Evolutionary conservation across 2,113 vertebrate species (phyloP), one percentile per base, ranked within the genome.

Genomic region (Thamnophis sirtalis): DNA sequence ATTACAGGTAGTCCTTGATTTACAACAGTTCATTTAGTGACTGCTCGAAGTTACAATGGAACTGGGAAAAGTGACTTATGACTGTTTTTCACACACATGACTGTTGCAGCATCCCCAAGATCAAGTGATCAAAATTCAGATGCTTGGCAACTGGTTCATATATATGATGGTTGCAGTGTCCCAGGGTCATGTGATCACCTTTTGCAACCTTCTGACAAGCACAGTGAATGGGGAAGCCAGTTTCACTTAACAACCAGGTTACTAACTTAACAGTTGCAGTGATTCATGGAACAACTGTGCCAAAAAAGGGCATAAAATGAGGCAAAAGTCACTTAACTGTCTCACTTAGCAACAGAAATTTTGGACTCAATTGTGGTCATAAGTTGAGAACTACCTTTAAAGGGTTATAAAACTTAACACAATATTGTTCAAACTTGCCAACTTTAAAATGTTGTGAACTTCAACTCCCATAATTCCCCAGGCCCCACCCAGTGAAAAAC

Each of bases 31-130:
- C 58, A 60, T 58, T 58, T 58, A 58, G 55, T 58, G 55, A 26
- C 24, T 1, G 3, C 9, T n/a, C 0, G 2, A 15, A 68, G 28
- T 68, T n/a, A n/a, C 28, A 68, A 15, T 2, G 1, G 11, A n/a
- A n/a, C n/a, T n/a, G n/a, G n/a, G n/a, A n/a, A n/a, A n/a, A n/a
- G n/a, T n/a, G n/a, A n/a, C n/a, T n/a, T n/a, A n/a, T n/a, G n/a
- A n/a, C n/a, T n/a, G n/a, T n/a, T n/a, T n/a, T n/a, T n/a, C n/a
- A n/a, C n/a, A n/a, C n/a, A n/a, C n/a, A n/a, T n/a, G n/a, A n/a
- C n/a, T n/a, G n/a, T n/a, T n/a, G n/a, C n/a, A n/a, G n/a, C n/a
- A n/a, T n/a, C n/a, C n/a, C n/a, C n/a, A n/a, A n/a, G n/a, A n/a
- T n/a, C n/a, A n/a, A n/a, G n/a, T n/a, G n/a, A n/a, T n/a, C n/a